A percentile compares a stretch with the other conserved stretches of the same genome.
Evolutionary conservation across 2,113 vertebrate species (phyloP).

Genomic region (Empidonax traillii): DNA sequence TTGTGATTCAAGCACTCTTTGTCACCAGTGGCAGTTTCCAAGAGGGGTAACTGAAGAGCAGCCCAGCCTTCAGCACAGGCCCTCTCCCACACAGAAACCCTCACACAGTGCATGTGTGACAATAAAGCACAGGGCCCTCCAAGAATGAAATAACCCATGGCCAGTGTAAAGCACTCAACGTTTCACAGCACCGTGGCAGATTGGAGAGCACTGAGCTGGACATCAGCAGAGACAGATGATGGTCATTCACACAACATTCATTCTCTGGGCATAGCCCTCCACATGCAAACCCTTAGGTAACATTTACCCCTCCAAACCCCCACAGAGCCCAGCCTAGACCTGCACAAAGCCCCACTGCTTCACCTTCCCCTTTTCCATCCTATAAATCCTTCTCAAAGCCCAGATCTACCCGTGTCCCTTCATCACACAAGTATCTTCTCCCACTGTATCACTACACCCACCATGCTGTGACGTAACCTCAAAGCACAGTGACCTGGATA

Average conservation of each 20-base stretch:
- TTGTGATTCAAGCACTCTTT: slow-evolving; percentile 15
- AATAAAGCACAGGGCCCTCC: not conserved
- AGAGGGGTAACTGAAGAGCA: not conserved
- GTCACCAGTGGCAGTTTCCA: not conserved
- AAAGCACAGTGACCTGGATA: not conserved
- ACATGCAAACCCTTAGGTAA: fast-evolving
- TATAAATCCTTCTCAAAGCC: not conserved
- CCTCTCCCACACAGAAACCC: not conserved
- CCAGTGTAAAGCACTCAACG: not conserved
- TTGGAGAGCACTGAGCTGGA: not conserved
- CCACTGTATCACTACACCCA: not conserved
- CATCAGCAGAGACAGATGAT: not conserved
- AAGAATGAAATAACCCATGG: not conserved
- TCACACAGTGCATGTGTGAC: not conserved
- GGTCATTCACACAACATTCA: no score
- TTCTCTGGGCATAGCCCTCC: no score
- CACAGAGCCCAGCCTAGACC: not conserved
- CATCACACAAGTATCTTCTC: not conserved
- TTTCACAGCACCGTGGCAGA: not conserved
- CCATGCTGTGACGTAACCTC: not conserved
- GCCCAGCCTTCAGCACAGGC: not conserved
- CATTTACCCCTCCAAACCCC: not conserved
- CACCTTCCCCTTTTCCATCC: not conserved
- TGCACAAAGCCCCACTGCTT: not conserved
- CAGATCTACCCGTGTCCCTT: not conserved